Conservation (phyloP, 2,113 vertebrate genomes). For the Mystacornis crossleyi region DNA sequence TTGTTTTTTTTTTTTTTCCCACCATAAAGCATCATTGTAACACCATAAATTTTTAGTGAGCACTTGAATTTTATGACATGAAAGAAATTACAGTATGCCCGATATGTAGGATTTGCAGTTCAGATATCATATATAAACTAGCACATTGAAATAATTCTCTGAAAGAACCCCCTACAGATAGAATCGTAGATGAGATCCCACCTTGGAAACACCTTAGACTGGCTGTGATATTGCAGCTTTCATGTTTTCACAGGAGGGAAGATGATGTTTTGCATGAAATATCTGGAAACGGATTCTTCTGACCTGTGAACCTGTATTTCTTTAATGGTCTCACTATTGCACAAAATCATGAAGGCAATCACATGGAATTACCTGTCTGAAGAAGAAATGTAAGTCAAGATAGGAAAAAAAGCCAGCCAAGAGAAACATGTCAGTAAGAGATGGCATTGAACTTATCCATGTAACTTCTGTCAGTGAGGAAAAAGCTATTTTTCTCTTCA, state of each 20-base stretch:
- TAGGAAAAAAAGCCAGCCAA: not conserved
- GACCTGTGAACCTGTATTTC: not conserved
- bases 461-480: not conserved
- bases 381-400: not conserved
- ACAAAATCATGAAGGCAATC: not conserved
- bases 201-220: not conserved
- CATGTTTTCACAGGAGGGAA: not conserved
- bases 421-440: not conserved
- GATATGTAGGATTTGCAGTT: not conserved
- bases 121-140: not conserved
- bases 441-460: not conserved
- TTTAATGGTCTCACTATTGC: not conserved
- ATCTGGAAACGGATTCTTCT: not conserved
- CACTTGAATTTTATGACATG: not conserved
- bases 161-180: not conserved
- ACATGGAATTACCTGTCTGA: not conserved
- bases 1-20: too few species aligned
- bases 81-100: not conserved
- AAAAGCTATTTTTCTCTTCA: not conserved
- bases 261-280: not conserved
- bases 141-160: not conserved
- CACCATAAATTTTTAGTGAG: not conserved
- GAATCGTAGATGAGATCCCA: not conserved
- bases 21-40: not conserved
- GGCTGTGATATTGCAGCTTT: not conserved